A percentile compares a stretch with the other conserved stretches of the same genome.
These are phyloP conservation scores for Anhinga anhinga DNA, from an alignment of 2,113 vertebrate genomes.

Conservation along the genomic window DNA sequence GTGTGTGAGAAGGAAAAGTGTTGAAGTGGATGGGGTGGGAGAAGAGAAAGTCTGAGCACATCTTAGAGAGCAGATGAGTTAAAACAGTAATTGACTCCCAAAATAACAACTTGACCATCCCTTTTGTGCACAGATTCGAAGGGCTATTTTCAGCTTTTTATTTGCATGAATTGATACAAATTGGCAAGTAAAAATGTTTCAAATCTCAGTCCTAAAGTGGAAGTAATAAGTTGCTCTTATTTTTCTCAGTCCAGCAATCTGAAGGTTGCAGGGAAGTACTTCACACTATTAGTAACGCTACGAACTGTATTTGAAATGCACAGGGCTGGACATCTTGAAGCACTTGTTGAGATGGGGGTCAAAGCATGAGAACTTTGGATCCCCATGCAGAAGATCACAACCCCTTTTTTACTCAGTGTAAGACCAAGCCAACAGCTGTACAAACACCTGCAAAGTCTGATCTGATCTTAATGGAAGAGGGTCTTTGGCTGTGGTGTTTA, in stretches of 20 bases:
- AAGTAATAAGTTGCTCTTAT: not conserved
- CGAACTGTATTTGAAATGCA: not conserved
- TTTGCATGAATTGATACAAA: not conserved
- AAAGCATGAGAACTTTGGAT: conserved; percentile 6
- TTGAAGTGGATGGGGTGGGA: not conserved
- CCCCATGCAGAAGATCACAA: conserved; percentile 37
- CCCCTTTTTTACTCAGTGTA: not conserved
- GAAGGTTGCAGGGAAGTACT: not conserved
- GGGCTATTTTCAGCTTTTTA: not conserved
- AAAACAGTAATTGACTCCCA: not conserved
- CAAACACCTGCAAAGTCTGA: conserved; percentile 51
- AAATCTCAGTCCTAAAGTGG: not conserved
- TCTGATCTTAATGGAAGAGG: conserved; percentile 26
- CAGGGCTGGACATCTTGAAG: conserved; percentile 27
- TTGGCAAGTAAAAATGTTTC: not conserved
- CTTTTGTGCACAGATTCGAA: not conserved
- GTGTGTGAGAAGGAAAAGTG: not conserved
- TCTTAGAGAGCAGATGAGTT: not conserved
- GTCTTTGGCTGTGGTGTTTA: conserved; percentile 34
- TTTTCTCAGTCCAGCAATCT: not conserved
- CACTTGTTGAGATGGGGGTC: conserved; percentile 8
- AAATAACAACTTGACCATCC: not conserved
- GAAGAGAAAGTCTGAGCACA: not conserved
- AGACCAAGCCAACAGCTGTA: conserved; percentile 40
- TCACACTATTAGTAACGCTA: not conserved